Base-by-base conservation (phyloP, 1,140 invertebrate genomes). In the Nomia melanderi region DNA sequence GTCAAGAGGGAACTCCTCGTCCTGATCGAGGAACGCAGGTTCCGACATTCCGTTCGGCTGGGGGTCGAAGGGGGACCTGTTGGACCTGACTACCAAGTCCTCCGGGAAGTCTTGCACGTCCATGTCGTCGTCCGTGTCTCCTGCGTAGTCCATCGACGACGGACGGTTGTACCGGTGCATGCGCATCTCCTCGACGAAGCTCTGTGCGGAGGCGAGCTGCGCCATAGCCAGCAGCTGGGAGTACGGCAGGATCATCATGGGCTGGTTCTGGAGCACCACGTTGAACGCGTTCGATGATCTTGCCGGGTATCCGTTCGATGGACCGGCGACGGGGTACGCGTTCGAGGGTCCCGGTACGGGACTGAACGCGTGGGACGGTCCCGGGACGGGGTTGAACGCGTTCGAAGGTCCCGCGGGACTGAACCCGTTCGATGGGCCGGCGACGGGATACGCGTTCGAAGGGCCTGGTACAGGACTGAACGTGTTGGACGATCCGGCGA, bases 1-100 rank as follows among this genome's bases (percentile, higher is more conserved):
- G 84, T 95, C 94, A 39, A 95, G 20, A 0, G 77, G 67, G 0
- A 25, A 1, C 9, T 9, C 33, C 5, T 20, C n/a, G 0, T 12
- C 0, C 1, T 82, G n/a, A n/a, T n/a, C n/a, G n/a, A n/a, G n/a
- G n/a, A n/a, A n/a, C n/a, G n/a, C n/a, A n/a, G n/a, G n/a, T n/a
- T n/a, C n/a, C n/a, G n/a, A n/a, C n/a, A n/a, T n/a, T n/a, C n/a
- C n/a, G n/a, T n/a, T n/a, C n/a, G n/a, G n/a, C n/a, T n/a, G n/a
- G n/a, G n/a, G n/a, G n/a, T n/a, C n/a, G n/a, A n/a, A n/a, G n/a
- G 9, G 1, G 1, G 25, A 4, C 0, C n/a, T 17, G 20, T 65
- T 20, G 5, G 23, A 41, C 36, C 63, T 33, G 3, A 59, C 0
- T 2, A 36, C 33, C 0, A 81, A 9, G n/a, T 60, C 39, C 41